Conservation (phyloP, 2,113 vertebrate genomes). For the Chaetodon trifascialis region DNA sequence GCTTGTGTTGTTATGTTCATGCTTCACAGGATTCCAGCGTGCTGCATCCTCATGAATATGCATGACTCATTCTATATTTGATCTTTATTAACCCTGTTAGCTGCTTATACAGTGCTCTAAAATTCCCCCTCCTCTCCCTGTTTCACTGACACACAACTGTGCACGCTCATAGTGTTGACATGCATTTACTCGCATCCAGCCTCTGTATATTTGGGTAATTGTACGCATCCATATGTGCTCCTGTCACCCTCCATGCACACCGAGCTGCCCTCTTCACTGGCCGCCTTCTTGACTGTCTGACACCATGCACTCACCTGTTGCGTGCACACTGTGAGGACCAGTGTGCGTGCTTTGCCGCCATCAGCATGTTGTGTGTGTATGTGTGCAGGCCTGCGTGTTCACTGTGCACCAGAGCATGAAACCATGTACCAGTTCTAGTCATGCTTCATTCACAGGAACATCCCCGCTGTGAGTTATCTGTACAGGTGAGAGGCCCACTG, state of each 20-base stretch:
- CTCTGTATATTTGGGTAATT: not conserved
- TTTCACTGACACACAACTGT: not conserved
- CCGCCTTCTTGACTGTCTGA: not conserved
- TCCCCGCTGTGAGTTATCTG: slow-evolving; percentile 30
- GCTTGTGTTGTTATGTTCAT: slow-evolving; percentile 57
- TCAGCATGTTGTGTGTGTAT: slow-evolving; percentile 11
- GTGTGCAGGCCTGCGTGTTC: not conserved
- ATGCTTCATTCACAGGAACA: slow-evolving; percentile 51
- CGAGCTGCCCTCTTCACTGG: not conserved
- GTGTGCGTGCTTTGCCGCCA: slow-evolving; percentile 20
- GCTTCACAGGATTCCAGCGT: slow-evolving; percentile 46
- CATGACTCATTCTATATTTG: slow-evolving; percentile 58
- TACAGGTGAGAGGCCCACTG: slow-evolving; percentile 40
- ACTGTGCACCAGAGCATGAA: slow-evolving; percentile 49
- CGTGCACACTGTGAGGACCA: not conserved
- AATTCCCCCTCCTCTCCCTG: not conserved
- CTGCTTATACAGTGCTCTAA: slow-evolving; percentile 10
- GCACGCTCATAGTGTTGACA: not conserved
- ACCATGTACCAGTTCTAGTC: slow-evolving; percentile 33
- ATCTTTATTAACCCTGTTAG: slow-evolving; percentile 59
- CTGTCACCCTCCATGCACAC: too few species aligned
- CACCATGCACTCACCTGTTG: slow-evolving; percentile 14
- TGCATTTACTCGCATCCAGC: not conserved
- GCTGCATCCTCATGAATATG: slow-evolving; percentile 65
- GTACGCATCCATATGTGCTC: not conserved